Conservation (phyloP, 2,113 vertebrate genomes). For the Andinoacara biseriatus region DNA sequence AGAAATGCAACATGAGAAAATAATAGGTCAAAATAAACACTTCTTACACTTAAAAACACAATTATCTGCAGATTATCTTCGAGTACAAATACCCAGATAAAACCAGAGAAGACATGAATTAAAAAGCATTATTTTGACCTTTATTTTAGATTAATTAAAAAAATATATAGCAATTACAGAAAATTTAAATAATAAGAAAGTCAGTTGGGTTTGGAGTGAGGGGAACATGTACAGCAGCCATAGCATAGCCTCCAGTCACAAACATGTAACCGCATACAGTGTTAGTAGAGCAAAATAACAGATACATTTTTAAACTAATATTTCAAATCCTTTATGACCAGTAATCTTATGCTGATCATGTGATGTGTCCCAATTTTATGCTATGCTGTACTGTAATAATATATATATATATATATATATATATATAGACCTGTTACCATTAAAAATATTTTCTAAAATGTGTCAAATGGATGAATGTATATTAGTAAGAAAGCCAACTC, state of each 20-base stretch:
- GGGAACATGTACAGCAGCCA: slow-evolving; percentile 78
- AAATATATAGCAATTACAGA: neutral
- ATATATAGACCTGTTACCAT: neutral
- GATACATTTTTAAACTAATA: slow-evolving; percentile 21
- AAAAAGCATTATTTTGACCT: slow-evolving; percentile 45
- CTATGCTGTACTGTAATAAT: neutral
- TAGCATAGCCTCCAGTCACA: slow-evolving; percentile 82
- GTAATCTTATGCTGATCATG: neutral
- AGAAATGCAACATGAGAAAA: neutral
- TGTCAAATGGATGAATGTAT: neutral
- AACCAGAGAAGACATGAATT: neutral
- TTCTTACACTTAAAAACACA: neutral
- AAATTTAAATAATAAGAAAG: slow-evolving; percentile 48
- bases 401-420: no score
- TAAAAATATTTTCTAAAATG: neutral
- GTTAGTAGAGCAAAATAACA: slow-evolving; percentile 62
- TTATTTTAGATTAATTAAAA: neutral
- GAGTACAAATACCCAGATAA: neutral
- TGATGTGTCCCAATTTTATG: neutral
- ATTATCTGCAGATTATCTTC: neutral
- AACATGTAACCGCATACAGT: slow-evolving; percentile 37
- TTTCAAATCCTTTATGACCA: slow-evolving; percentile 27
- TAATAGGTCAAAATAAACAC: slow-evolving; percentile 33
- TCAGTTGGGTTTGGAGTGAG: slow-evolving; percentile 72
- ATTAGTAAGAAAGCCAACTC: neutral